Conservation (phyloP, 2,888 invertebrate genomes). For the Polymixis lichenea region DNA sequence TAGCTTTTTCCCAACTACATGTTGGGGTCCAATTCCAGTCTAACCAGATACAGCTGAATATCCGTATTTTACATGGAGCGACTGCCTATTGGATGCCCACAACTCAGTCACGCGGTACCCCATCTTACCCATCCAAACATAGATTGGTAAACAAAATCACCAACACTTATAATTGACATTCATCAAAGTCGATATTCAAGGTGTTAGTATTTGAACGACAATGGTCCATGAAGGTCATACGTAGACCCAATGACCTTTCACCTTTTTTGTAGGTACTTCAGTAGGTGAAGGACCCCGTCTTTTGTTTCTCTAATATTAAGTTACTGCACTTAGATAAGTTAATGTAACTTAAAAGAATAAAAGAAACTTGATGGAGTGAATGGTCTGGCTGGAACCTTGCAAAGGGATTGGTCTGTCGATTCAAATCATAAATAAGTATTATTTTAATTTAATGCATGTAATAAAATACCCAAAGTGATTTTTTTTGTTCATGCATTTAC, state of each 20-base stretch:
- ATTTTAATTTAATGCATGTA: slow-evolving; percentile 5
- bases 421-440: not conserved
- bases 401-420: slow-evolving; percentile 28
- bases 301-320: slow-evolving; percentile 6
- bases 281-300: slow-evolving; percentile 31
- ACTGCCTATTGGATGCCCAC: too few species aligned
- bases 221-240: slow-evolving; percentile 21
- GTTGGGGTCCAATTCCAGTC: too few species aligned
- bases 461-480: slow-evolving; percentile 3
- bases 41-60: too few species aligned
- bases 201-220: not conserved
- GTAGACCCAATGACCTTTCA: slow-evolving; percentile 8
- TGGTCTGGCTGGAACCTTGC: slow-evolving; percentile 25
- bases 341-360: not conserved
- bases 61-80: too few species aligned
- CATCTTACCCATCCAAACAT: not conserved
- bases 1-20: too few species aligned
- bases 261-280: not conserved
- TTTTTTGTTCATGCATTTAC: slow-evolving; percentile 1
- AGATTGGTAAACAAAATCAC: not conserved
- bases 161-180: not conserved
- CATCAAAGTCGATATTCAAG: slow-evolving; percentile 20
- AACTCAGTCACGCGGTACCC: not conserved
- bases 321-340: not conserved
- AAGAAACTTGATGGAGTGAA: not conserved